A percentile compares a stretch with the other conserved stretches of the same genome.
Conservation (phyloP, 2,113 vertebrate species). For the Python bivittatus region DNA sequence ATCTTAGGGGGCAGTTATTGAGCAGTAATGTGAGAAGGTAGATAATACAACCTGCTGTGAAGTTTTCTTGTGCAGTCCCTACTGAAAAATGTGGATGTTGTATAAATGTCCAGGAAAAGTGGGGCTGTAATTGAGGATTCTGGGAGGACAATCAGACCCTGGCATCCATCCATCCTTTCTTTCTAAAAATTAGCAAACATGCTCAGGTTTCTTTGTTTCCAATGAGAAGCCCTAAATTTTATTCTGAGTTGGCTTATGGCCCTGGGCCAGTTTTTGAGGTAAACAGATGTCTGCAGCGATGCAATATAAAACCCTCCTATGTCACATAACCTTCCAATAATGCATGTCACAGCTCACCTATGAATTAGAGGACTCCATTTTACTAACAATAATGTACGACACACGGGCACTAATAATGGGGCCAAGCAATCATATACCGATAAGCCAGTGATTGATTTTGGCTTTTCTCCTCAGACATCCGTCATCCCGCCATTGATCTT, state of each 20-base stretch:
- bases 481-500: slow-evolving; percentile 73
- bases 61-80: neutral
- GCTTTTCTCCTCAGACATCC: slow-evolving; percentile 64
- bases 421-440: slow-evolving; percentile 76
- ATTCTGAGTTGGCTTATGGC: neutral
- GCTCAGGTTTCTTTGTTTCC: neutral
- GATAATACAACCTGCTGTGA: neutral
- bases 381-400: slow-evolving; percentile 65
- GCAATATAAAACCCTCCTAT: slow-evolving; percentile 29
- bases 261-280: slow-evolving; percentile 25
- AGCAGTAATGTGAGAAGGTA: neutral
- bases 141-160: neutral
- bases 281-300: slow-evolving; percentile 46
- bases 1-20: neutral
- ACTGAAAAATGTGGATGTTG: neutral
- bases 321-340: slow-evolving; percentile 39
- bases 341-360: slow-evolving; percentile 35
- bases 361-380: slow-evolving; percentile 60
- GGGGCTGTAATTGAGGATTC: neutral
- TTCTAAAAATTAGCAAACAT: neutral
- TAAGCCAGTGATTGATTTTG: slow-evolving; percentile 71
- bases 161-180: neutral
- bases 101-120: neutral
- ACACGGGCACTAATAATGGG: slow-evolving; percentile 66
- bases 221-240: slow-evolving; percentile 25